Percentiles rank a stretch among this genome's conserved stretches.
Evolutionary conservation across 2,113 vertebrate species (phyloP).

Genomic region (Callipepla californica): DNA sequence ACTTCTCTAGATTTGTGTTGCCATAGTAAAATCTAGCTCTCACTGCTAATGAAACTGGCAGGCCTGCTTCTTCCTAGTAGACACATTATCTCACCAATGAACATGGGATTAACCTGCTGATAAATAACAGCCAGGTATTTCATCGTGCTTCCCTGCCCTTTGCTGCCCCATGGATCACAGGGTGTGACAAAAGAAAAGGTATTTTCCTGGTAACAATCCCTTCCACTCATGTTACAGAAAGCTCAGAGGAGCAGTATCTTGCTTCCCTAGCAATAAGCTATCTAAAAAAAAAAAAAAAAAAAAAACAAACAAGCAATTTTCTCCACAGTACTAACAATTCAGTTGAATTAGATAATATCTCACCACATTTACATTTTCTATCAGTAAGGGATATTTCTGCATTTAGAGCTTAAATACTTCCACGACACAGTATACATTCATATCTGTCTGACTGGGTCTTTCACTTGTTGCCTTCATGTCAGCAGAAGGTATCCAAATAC

Average conservation of each 20-base stretch:
- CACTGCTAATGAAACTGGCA: slow-evolving; percentile 3
- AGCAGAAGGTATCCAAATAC: neutral
- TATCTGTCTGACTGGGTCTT: neutral
- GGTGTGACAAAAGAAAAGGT: slow-evolving; percentile 28
- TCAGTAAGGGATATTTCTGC: neutral
- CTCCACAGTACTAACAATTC: neutral
- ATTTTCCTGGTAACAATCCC: slow-evolving; percentile 37
- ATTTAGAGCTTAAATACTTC: neutral
- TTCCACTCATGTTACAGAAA: slow-evolving; percentile 37
- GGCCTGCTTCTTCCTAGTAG: neutral
- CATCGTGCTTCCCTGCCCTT: neutral
- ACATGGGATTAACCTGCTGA: slow-evolving; percentile 10
- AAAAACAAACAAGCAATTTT: neutral
- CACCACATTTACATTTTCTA: neutral
- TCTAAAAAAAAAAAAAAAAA: neutral
- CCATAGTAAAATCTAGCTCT: neutral
- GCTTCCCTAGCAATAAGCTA: slow-evolving; percentile 6
- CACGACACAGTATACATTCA: neutral
- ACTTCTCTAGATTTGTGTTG: neutral
- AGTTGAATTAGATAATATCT: neutral
- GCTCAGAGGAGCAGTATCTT: neutral
- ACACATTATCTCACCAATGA: neutral
- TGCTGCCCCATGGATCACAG: slow-evolving; percentile 14
- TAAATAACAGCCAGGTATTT: slow-evolving; percentile 22
- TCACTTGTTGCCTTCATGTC: slow-evolving; percentile 1